Base-by-base conservation (phyloP, 2,888 invertebrate species). In the Saturnia japonica region DNA sequence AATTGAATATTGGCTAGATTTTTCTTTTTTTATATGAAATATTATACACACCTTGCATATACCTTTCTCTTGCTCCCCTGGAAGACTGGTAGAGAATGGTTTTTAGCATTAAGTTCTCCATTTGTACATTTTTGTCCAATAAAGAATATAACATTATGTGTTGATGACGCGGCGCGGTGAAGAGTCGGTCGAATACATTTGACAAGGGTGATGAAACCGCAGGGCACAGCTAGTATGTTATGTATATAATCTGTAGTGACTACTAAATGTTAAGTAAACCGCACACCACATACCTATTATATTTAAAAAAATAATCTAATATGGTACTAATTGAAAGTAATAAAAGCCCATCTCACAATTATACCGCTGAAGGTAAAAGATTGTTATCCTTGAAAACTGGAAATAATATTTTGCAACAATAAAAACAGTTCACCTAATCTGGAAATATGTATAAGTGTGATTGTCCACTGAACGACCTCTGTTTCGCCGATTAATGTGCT, bases 381-480 rank as follows among this genome's bases (percentile, higher is more conserved):
- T 74, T 77, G 73, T 72, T 80, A 85, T 85, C 89, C 88, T 89
- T 88, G 88, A 85, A 85, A 85, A 88, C 88, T 89, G 88, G 88
- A 85, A 79, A 79, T 77, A 76, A 82, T 82, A 86, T 86, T 88
- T 86, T 80, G 87, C 86, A 84, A 85, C 76, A 78, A 77, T 79
- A 81, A 76, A 73, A 79, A 77, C 81, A 73, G 76, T 77, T 78
- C 82, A 80, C 84, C 82, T 85, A 87, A 88, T 86, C 86, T 85
- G 83, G 83, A 84, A 83, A 84, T 80, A 82, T 85, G 81, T 83
- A 82, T 86, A 75, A 80, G 73, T 81, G 79, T 79, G 85, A 83
- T 84, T 85, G 88, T 89, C 89, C 85, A 88, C 86, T 80, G 76
- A 76, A 75, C 83, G 88, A 90, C 91, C 91, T 91, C 89, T 84